Base-by-base conservation (phyloP, 2,797 vertebrate genomes). In the Bovichtus variegatus region DNA sequence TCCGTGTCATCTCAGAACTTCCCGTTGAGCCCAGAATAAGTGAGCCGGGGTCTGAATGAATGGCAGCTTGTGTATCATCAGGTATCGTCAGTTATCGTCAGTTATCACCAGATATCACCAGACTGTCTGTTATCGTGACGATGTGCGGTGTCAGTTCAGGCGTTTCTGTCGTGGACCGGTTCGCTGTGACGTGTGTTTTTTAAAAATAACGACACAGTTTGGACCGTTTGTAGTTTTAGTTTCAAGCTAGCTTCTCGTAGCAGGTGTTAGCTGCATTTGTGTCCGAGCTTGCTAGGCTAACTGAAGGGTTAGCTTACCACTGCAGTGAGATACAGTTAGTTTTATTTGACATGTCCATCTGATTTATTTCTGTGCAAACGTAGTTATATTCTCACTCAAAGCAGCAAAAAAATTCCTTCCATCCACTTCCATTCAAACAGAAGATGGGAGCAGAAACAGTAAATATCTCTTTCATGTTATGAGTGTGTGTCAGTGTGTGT, bases 1-100 rank as follows among this genome's bases (percentile, higher is more conserved):
- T 78, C 1, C 54, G 6, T 16, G 51, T 49, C 57, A 68, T n/a
- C 10, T 18, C 11, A 60, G 13, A 83, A 87, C 74, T 88, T 91
- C 67, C 71, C 40, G 12, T 83, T 61, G 27, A 50, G 71, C 8
- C 44, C 47, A 38, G 21, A 53, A 3, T 53, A 7, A 70, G 31
- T 67, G 51, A 34, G n/a, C 27, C 6, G 19, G 19, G 25, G 27
- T 62, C 19, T 57, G n/a, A 69, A 76, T 87, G 83, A 83, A 23
- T 83, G 77, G 70, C 78, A 79, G 65, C 70, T 9, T 3, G 81
- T 8, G 5, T 38, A 2, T 47, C 59, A 49, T 63, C 19, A 15
- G 70, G 59, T n/a, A n/a, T n/a, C n/a, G n/a, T n/a, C n/a, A n/a
- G n/a, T n/a, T n/a, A n/a, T n/a, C n/a, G n/a, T n/a, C n/a, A n/a